Conservation (phyloP, 2,113 vertebrate genomes). For the Tonatia bakeri region DNA sequence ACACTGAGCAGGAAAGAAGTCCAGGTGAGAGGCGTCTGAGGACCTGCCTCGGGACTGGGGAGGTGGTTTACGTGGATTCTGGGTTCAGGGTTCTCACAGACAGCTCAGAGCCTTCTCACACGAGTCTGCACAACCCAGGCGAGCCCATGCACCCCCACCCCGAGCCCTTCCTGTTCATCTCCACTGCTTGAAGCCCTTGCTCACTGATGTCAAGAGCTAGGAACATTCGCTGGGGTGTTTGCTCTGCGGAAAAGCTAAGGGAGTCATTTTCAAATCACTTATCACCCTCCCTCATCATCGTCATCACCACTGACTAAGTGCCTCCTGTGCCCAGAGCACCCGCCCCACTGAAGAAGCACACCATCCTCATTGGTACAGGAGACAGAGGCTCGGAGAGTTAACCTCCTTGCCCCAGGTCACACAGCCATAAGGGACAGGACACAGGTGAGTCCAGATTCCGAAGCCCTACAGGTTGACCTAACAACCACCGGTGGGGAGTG, state of each 20-base stretch:
- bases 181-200: too few species aligned
- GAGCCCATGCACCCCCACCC: fast-evolving
- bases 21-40: neutral
- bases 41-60: fast-evolving
- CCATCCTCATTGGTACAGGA: neutral
- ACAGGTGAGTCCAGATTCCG: neutral
- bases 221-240: neutral
- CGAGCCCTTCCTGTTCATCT: neutral
- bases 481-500: neutral
- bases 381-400: neutral
- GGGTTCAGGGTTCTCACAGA: too few species aligned
- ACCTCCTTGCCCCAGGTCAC: neutral
- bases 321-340: neutral
- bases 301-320: neutral
- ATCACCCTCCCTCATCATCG: neutral
- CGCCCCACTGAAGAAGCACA: neutral
- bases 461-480: neutral
- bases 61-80: neutral
- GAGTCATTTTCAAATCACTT: neutral
- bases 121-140: fast-evolving
- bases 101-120: neutral
- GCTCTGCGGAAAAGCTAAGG: neutral
- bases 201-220: neutral
- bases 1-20: neutral
- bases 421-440: neutral